Base-by-base conservation (phyloP, 2,888 invertebrate species). In the Bembecia ichneumoniformis region DNA sequence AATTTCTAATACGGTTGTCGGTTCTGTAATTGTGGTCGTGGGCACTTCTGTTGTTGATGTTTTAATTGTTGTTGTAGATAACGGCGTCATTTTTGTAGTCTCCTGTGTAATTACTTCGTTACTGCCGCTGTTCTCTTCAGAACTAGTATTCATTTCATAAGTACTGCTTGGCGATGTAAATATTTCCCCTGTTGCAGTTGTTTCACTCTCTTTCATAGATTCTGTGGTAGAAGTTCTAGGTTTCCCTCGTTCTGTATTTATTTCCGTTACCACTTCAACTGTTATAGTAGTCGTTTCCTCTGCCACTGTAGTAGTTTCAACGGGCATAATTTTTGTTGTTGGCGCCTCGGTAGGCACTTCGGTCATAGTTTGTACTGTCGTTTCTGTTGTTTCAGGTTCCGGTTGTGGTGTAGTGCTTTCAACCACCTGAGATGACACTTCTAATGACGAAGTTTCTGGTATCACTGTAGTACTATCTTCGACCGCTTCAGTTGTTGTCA, bases 91-190 rank as follows among this genome's bases (percentile, higher is more conserved):
- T 49, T 55, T 49, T 10, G 55, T 53, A 14, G 59, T 60, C 51
- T 69, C 63, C 59, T 73, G 64, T 49, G 64, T 66, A 49, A 79
- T 75, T 1, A 80, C 74, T 58, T 83, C 84, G 50, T 82, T 82
- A 48, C 80, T 82, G 9, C 71, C 71, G 50, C 77, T 84, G 50
- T 76, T 83, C 53, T 79, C 77, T 59, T 78, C 77, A 14, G 77
- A 70, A 44, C 63, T 64, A 48, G 60, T 74, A 45, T 63, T 63
- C 3, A 59, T 55, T 48, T 62, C 58, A 34, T 51, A 49, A 3
- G 55, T 52, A 51, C 63, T 63, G 28, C 60, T 59, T 46, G 60
- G 52, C 3, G 57, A 49, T 11, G 48, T 46, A 3, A 46, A 44
- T 48, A 15, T 10, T 16, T 34, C 43, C 35, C 47, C 49, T 17